Conservation (phyloP, 2,113 vertebrate genomes). For the Cathartes aura region DNA sequence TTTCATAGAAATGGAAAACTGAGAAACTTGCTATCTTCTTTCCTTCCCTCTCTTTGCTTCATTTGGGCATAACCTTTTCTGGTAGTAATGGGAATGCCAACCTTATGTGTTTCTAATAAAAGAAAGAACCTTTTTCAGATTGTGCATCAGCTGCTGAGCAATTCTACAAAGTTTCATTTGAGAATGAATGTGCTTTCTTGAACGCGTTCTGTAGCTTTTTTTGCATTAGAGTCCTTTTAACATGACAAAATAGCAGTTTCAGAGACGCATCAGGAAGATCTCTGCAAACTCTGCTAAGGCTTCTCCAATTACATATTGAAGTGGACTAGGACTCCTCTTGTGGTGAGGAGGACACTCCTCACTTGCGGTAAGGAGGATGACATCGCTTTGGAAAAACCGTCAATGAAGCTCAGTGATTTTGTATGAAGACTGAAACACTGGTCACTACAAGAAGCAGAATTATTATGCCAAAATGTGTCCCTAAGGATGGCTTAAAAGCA, state of each 20-base stretch:
- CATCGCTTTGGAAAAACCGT: not conserved
- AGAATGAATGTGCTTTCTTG: conserved; percentile 1
- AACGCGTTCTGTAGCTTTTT: not conserved
- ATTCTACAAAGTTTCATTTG: not conserved
- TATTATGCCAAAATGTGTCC: not conserved
- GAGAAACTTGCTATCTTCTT: not conserved
- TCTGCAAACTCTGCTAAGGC: not conserved
- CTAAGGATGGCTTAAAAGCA: not conserved
- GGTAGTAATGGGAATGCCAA: conserved; percentile 1
- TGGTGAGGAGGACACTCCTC: not conserved
- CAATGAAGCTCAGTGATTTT: not conserved
- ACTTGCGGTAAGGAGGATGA: not conserved
- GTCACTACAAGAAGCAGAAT: not conserved
- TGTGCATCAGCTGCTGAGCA: conserved; percentile 22
- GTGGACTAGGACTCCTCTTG: not conserved
- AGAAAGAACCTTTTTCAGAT: conserved; percentile 35
- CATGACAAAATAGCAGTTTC: not conserved
- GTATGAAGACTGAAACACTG: not conserved
- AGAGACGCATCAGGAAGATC: not conserved
- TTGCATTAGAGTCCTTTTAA: not conserved
- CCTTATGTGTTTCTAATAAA: conserved; percentile 44
- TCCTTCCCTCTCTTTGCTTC: not conserved
- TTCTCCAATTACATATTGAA: not conserved
- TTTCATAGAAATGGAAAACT: not conserved
- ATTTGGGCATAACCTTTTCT: conserved; percentile 6